A percentile compares a stretch with the other conserved stretches of the same genome.
Conservation (phyloP, 2,797 vertebrate genomes). For the Merluccius polli region DNA sequence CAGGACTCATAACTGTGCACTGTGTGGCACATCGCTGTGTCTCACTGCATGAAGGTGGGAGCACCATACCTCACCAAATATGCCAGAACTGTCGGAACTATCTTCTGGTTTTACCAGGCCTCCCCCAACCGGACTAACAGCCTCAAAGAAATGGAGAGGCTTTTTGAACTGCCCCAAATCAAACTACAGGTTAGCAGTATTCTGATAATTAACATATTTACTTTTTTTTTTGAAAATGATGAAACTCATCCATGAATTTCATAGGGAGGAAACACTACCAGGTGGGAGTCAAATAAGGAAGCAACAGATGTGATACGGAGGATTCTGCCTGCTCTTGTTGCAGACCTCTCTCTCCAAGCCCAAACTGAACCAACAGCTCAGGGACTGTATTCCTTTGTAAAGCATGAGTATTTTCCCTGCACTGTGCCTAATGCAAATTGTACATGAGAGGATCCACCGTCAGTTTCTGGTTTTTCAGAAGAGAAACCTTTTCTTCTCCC, state of each 20-base stretch:
- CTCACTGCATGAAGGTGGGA: constrained; percentile 24
- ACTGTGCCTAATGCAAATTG: constrained; percentile 27
- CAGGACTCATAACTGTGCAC: too few species aligned
- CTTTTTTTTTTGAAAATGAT: too few species aligned
- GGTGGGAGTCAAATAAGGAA: too few species aligned
- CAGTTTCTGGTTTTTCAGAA: constrained; percentile 25
- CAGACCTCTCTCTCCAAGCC: constrained; percentile 26
- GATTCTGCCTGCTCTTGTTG: constrained; percentile 27
- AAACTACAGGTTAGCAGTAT: constrained; percentile 23
- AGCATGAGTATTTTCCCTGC: constrained; percentile 13
- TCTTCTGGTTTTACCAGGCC: constrained; percentile 24
- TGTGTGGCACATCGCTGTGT: constrained; percentile 8
- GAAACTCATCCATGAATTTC: too few species aligned
- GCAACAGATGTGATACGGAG: neutral
- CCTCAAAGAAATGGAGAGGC: constrained; percentile 22
- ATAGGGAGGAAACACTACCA: too few species aligned
- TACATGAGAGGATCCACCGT: constrained; percentile 26
- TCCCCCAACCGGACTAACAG: constrained; percentile 22
- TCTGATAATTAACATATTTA: too few species aligned
- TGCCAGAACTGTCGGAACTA: constrained; percentile 18
- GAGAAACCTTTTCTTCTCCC: constrained; percentile 23
- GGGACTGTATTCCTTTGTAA: constrained; percentile 16
- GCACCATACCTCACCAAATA: constrained; percentile 18
- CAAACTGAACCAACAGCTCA: constrained; percentile 12
- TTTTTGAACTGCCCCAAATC: constrained; percentile 25